Base-by-base conservation (phyloP, 2,797 vertebrate species). In the Antrozous pallidus region DNA sequence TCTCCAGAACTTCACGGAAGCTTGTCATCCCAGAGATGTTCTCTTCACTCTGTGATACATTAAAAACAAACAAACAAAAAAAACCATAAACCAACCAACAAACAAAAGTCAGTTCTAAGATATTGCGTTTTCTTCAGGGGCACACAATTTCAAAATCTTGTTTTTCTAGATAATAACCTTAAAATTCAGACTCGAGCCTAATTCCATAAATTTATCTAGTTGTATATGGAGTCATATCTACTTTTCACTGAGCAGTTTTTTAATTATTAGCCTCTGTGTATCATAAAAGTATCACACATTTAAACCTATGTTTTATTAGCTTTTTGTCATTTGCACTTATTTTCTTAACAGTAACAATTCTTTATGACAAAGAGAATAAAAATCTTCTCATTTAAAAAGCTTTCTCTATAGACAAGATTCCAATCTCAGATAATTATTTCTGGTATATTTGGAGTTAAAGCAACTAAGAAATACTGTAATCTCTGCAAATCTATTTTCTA, bases 1-100 rank as follows among this genome's bases (percentile, higher is more conserved):
- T 99, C 97, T 99, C 99, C 91, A 99, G 97, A 18, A 99, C 99
- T 97, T 99, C 99, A 5, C 99, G 99, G 97, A 99, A 99, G 97
- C 99, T 99, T 28, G 99, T 99, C 99, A 99, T 99, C 22, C 99
- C 99, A 94, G 99, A 99, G 93, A 99, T 98, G 95, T 99, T 99
- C 98, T 99, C 99, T 96, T 99, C 99, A 3, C 98, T 99, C 99
- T 99, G 86, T 31, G 82, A 65, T 22, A 40, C 33, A 88, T 3
- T 67, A 33, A 36, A 31, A 31, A 63, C 6, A 49, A 5, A 24
- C 51, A 54, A 24, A 54, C 22, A n/a, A n/a, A n/a, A n/a, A n/a
- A n/a, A n/a, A n/a, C n/a, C n/a, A 54, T 4, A 54, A 9, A n/a
- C 2, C 31, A 58, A n/a, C 13, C 31, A 58, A 58, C 26, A 58